Conservation (phyloP, 2,797 vertebrate genomes). For the Rhinoraja longicauda region DNA sequence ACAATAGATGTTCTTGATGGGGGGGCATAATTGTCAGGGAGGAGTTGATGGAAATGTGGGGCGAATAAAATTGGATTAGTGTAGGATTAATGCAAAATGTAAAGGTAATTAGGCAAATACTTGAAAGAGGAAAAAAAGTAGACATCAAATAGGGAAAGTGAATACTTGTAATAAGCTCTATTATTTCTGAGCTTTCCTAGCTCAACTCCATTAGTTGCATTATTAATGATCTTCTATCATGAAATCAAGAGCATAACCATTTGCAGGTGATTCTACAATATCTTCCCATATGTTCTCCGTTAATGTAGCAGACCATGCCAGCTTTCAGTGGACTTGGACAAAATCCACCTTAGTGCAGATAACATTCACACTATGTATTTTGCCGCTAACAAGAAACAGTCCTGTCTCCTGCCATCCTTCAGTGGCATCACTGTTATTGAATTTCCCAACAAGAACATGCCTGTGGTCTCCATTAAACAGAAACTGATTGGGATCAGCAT, state of each 20-base stretch:
- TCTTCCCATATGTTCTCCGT: background rate
- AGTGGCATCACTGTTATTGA: background rate
- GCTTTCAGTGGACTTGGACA: background rate
- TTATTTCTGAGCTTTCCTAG: background rate
- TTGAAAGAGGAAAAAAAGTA: too few relatives aligned
- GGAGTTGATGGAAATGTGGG: background rate
- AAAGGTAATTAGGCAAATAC: background rate
- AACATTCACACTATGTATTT: background rate
- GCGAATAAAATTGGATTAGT: background rate
- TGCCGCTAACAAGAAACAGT: background rate
- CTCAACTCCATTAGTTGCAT: background rate
- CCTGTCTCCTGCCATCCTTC: background rate
- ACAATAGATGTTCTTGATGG: too few relatives aligned
- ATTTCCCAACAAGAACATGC: background rate
- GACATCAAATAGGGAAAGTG: too few relatives aligned
- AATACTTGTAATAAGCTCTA: too few relatives aligned
- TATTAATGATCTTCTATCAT: background rate
- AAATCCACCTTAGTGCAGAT: background rate
- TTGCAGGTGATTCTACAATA: background rate
- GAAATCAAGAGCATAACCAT: background rate
- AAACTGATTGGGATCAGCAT: background rate
- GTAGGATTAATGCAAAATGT: too few relatives aligned
- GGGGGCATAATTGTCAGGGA: too few relatives aligned
- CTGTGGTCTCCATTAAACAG: background rate
- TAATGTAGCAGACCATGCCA: background rate